Conservation (phyloP, 2,113 vertebrate genomes). For the Larimichthys polyactis region DNA sequence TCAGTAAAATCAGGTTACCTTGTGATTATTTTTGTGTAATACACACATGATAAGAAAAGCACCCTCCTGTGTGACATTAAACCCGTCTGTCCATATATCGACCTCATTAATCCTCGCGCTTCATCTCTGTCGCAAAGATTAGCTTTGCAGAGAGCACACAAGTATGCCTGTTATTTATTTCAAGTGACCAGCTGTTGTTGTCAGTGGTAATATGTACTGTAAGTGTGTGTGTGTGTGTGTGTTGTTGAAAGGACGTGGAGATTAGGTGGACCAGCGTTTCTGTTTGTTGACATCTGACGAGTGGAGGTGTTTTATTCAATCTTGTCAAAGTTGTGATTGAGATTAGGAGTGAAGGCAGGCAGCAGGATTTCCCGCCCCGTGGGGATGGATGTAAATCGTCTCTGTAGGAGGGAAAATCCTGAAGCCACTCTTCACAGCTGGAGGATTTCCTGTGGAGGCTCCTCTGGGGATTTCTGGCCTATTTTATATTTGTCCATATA, state of each 20-base stretch:
- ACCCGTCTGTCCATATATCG: constrained; percentile 48
- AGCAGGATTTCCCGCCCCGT: constrained; percentile 8
- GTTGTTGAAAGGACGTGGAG: constrained; percentile 19
- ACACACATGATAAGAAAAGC: constrained; percentile 29
- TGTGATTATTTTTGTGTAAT: constrained; percentile 46
- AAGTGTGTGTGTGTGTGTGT: neutral
- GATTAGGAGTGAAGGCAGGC: constrained; percentile 10
- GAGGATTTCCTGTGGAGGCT: constrained; percentile 9
- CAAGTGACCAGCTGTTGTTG: constrained; percentile 73
- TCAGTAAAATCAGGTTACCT: constrained; percentile 47
- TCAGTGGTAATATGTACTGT: constrained; percentile 16
- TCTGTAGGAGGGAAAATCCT: constrained; percentile 22
- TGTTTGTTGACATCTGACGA: constrained; percentile 45
- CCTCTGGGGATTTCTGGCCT: neutral
- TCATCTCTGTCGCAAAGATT: constrained; percentile 69
- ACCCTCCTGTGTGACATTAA: constrained; percentile 50
- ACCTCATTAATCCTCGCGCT: constrained; percentile 68
- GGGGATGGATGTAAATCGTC: constrained; percentile 13
- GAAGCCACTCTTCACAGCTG: neutral
- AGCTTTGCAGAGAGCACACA: constrained; percentile 62
- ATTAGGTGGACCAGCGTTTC: constrained; percentile 27
- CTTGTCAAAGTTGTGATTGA: constrained; percentile 64
- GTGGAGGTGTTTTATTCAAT: constrained; percentile 65
- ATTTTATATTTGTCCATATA: neutral
- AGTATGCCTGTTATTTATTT: constrained; percentile 68